Evolutionary conservation across 2,797 vertebrate genomes (phyloP).

Genomic region (Acanthopagrus latus): DNA sequence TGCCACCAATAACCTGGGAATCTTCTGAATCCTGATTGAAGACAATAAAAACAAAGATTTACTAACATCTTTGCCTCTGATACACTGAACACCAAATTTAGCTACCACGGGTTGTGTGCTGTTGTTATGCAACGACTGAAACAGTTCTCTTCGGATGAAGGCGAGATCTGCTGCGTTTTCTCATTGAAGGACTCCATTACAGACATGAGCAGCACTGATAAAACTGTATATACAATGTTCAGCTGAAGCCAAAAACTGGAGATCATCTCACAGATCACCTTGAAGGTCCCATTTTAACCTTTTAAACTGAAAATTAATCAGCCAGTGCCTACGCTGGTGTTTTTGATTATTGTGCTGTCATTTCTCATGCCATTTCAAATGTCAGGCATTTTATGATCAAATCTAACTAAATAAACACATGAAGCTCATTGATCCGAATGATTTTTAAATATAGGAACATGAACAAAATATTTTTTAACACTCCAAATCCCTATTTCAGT

Average conservation of each 20-base stretch:
- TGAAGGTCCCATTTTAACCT: neutral
- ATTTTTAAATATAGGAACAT: too few relatives aligned
- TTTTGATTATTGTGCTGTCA: too few relatives aligned
- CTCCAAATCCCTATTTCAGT: too few relatives aligned
- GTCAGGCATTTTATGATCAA: too few relatives aligned
- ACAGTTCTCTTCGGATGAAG: neutral
- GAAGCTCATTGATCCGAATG: too few relatives aligned
- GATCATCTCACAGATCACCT: neutral
- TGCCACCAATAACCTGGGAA: conserved; percentile 94
- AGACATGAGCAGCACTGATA: neutral
- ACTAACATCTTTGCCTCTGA: neutral
- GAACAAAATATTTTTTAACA: too few relatives aligned
- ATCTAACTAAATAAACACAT: too few relatives aligned
- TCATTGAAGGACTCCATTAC: neutral
- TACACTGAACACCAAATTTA: neutral
- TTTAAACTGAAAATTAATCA: too few relatives aligned
- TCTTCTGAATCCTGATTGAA: conserved; percentile 94
- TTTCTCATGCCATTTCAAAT: too few relatives aligned
- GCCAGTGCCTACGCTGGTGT: too few relatives aligned
- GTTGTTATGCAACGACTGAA: neutral
- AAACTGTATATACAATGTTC: neutral
- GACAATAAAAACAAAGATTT: neutral
- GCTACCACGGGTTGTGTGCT: neutral
- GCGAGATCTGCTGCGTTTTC: neutral
- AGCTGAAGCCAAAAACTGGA: neutral